A percentile compares a stretch with the other conserved stretches of the same genome.
Conservation (phyloP, 1,140 invertebrate genomes). For the Euwallacea similis region DNA sequence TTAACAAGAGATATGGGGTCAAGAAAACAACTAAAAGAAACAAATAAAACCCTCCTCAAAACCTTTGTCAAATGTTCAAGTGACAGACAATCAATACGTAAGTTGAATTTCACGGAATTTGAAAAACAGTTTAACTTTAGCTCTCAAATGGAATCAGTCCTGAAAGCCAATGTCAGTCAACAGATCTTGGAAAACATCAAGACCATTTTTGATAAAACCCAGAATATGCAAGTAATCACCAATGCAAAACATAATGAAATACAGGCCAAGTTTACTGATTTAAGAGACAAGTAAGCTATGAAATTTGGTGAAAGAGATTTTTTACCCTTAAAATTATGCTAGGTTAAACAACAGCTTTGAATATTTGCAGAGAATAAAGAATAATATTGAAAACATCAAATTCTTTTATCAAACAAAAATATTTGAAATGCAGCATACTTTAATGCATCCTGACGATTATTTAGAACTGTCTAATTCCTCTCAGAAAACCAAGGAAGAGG, state of each 20-base stretch:
- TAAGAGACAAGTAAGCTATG: slow-evolving; percentile 33
- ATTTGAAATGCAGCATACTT: slow-evolving; percentile 31
- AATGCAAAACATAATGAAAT: slow-evolving; percentile 42
- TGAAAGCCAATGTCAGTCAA: slow-evolving; percentile 20
- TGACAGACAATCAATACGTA: not conserved
- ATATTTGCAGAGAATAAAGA: slow-evolving; percentile 47
- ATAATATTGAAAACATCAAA: slow-evolving; percentile 47
- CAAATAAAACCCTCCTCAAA: no score
- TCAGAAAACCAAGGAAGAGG: slow-evolving; percentile 40
- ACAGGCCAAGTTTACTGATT: slow-evolving; percentile 44
- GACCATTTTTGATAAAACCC: slow-evolving; percentile 46
- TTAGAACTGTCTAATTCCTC: slow-evolving; percentile 10
- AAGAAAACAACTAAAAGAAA: slow-evolving; percentile 21
- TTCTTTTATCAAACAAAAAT: slow-evolving; percentile 46
- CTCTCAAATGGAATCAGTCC: slow-evolving; percentile 6
- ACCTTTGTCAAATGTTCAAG: no score
- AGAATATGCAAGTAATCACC: slow-evolving; percentile 44
- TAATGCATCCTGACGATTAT: slow-evolving; percentile 27
- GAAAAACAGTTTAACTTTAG: slow-evolving; percentile 22
- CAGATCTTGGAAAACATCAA: slow-evolving; percentile 34
- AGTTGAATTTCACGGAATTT: not conserved
- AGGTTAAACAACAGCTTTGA: slow-evolving; percentile 44
- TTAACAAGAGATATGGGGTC: no score
- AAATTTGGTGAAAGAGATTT: no score
- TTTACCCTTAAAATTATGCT: no score